Conservation (phyloP, 1,140 invertebrate species). For the Gonioctena quinquepunctata region DNA sequence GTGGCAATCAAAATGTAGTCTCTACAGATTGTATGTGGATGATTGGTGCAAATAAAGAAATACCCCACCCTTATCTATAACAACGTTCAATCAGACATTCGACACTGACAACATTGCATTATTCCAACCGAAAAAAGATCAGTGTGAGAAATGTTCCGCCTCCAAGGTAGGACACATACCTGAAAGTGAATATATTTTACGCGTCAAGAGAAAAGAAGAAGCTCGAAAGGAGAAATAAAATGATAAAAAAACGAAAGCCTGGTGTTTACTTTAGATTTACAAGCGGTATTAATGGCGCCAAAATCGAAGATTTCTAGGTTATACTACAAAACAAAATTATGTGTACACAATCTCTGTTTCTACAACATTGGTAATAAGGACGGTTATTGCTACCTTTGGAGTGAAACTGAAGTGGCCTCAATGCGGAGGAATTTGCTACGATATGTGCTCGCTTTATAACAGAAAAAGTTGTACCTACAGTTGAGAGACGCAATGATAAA, state of each 20-base stretch:
- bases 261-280: constrained; percentile 34
- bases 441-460: not conserved
- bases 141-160: constrained; percentile 19
- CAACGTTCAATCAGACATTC: not conserved
- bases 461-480: not conserved
- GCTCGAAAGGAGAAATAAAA: no score
- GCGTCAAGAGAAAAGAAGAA: no score
- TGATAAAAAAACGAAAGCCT: no score
- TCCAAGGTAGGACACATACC: no score
- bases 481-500: no score
- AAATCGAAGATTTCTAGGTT: constrained; percentile 35
- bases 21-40: not conserved
- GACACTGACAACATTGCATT: not conserved
- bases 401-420: constrained; percentile 13
- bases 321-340: constrained; percentile 39
- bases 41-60: not conserved
- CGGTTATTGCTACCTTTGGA: constrained; percentile 19
- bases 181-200: no score
- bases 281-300: constrained; percentile 37
- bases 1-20: not conserved
- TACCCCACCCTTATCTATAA: not conserved
- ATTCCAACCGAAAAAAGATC: constrained; percentile 20
- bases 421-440: constrained; percentile 21
- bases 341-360: constrained; percentile 3
- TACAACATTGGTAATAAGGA: constrained; percentile 14